Conservation (phyloP, 2,113 vertebrate genomes). For the Phasianus colchicus region DNA sequence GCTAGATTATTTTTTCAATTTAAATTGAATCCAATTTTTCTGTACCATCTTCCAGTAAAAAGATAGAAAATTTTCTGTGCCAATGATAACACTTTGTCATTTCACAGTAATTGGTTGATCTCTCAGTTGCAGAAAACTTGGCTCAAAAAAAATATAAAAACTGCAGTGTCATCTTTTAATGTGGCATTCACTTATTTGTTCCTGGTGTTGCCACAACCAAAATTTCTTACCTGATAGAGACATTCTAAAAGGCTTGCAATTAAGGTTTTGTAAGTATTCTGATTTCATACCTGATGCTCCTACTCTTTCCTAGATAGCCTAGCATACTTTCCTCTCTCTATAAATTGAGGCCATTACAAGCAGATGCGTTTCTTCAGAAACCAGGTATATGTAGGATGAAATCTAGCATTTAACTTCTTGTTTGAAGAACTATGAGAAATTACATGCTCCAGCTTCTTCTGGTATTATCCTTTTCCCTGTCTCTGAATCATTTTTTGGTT, state of each 20-base stretch:
- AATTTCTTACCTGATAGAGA: not conserved
- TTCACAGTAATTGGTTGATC: not conserved
- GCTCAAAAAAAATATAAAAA: not conserved
- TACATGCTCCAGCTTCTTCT: not conserved
- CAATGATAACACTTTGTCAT: not conserved
- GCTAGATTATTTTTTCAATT: not conserved
- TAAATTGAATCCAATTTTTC: not conserved
- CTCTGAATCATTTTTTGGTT: not conserved
- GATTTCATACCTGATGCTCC: not conserved
- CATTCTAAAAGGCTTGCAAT: not conserved
- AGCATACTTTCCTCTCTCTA: not conserved
- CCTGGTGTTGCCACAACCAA: not conserved
- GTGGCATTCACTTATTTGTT: not conserved
- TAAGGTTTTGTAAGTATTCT: not conserved
- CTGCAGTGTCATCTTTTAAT: not conserved
- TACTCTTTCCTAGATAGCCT: not conserved
- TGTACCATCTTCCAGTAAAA: not conserved
- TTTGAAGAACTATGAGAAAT: not conserved
- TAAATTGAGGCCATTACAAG: not conserved
- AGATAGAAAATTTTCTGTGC: not conserved
- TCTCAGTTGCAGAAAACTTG: not conserved
- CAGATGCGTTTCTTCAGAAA: not conserved
- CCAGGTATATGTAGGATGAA: not conserved
- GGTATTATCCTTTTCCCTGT: accelerated
- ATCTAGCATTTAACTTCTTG: not conserved